phyloP scores from a whole-genome alignment of 2,888 invertebrate species.

The Pecten maximus region DNA sequence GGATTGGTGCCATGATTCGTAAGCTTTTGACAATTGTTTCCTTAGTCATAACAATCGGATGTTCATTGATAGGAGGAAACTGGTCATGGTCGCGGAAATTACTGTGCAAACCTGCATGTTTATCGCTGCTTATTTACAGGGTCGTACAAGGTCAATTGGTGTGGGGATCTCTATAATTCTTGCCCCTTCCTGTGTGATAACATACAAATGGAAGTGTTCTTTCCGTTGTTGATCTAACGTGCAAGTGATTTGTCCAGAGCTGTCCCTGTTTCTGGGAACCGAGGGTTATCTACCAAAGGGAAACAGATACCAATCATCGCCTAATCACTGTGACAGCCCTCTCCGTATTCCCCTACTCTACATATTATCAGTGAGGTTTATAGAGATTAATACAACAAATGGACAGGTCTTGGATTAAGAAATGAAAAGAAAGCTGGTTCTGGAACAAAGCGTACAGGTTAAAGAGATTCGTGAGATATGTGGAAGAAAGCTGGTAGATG shows the following conservation, averaged over 20 bases:
- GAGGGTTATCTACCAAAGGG: neutral
- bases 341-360: neutral
- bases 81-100: neutral
- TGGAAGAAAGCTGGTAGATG: too few species aligned
- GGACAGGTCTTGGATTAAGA: neutral
- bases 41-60: neutral
- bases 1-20: too few species aligned
- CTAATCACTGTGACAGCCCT: neutral
- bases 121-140: neutral
- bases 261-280: neutral
- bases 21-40: neutral
- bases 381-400: neutral
- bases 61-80: neutral
- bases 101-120: neutral
- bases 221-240: neutral
- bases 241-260: neutral
- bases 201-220: neutral
- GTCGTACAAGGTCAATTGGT: neutral
- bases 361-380: too few species aligned
- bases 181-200: neutral
- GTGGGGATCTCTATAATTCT: neutral
- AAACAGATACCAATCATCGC: neutral
- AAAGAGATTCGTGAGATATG: too few species aligned
- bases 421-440: too few species aligned
- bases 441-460: too few species aligned